Conservation (phyloP, 2,113 vertebrate species). For the Corythornis cristatus region DNA sequence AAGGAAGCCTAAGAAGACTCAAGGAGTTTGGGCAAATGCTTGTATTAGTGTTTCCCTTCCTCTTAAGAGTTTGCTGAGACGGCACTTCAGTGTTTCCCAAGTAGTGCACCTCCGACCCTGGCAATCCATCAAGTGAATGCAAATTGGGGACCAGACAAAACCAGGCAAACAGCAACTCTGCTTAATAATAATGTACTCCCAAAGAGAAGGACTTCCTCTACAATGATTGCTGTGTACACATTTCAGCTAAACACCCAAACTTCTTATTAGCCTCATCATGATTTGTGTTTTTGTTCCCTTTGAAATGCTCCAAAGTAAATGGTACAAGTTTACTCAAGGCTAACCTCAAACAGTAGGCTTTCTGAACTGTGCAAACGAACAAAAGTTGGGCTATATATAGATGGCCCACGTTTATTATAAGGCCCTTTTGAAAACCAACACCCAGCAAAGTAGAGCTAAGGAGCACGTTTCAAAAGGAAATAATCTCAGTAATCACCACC, state of each 20-base stretch:
- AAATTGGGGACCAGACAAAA: slow-evolving; percentile 83
- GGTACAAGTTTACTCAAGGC: slow-evolving; percentile 76
- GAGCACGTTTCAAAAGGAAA: slow-evolving; percentile 49
- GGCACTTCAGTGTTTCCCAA: slow-evolving; percentile 83
- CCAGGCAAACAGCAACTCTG: slow-evolving; percentile 82
- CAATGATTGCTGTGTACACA: slow-evolving; percentile 82
- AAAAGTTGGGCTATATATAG: slow-evolving; percentile 56
- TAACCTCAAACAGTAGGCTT: slow-evolving; percentile 76
- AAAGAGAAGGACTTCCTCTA: slow-evolving; percentile 72
- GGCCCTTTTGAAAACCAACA: slow-evolving; percentile 63
- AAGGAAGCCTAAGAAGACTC: slow-evolving; percentile 69
- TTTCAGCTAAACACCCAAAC: slow-evolving; percentile 74
- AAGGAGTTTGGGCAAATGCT: slow-evolving; percentile 80
- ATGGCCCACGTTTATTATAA: slow-evolving; percentile 44
- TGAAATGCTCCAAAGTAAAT: slow-evolving; percentile 78
- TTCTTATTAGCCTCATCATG: slow-evolving; percentile 76
- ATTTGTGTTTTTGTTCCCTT: slow-evolving; percentile 75
- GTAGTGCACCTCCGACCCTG: slow-evolving; percentile 83
- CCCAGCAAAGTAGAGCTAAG: slow-evolving; percentile 51
- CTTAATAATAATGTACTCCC: slow-evolving; percentile 78
- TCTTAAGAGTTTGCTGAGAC: slow-evolving; percentile 82
- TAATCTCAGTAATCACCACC: slow-evolving; percentile 39
- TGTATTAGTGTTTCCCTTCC: slow-evolving; percentile 72
- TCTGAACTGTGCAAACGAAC: slow-evolving; percentile 46
- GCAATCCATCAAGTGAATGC: slow-evolving; percentile 84